Conservation (phyloP, 1,140 invertebrate species). For the Epicauta chinensis region DNA sequence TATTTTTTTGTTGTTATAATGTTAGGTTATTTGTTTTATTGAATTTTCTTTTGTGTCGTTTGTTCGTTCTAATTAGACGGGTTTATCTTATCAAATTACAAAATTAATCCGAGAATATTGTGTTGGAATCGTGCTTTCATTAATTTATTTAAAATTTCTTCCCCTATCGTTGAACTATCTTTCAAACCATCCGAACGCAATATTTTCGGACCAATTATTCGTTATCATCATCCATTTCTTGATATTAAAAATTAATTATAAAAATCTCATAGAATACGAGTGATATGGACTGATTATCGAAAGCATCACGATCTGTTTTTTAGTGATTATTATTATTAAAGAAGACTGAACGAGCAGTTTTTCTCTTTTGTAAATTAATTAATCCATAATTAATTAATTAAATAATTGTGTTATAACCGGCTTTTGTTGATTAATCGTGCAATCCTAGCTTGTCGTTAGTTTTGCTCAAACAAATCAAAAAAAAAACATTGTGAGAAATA, state of each 20-base stretch:
- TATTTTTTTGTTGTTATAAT: conserved; percentile 12
- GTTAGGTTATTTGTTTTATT: conserved; percentile 8
- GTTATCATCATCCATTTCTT: conserved; percentile 8
- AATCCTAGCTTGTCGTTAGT: not conserved
- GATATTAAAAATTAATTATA: conserved; percentile 9
- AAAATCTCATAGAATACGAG: conserved; percentile 8
- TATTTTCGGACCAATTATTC: not conserved
- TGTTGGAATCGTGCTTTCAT: conserved; percentile 1
- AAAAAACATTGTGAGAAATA: no score
- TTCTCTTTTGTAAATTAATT: not conserved
- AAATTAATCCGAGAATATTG: not conserved
- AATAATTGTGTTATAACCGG: conserved; percentile 5
- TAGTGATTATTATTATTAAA: conserved; percentile 15
- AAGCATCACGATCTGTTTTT: conserved; percentile 11
- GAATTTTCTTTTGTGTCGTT: conserved; percentile 4
- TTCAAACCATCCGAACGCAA: no score
- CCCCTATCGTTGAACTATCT: not conserved
- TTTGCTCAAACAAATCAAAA: conserved; percentile 11
- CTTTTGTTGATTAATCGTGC: no score
- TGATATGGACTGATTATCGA: conserved; percentile 10
- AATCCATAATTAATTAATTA: not conserved
- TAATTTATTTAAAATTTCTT: conserved; percentile 10
- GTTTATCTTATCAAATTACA: not conserved
- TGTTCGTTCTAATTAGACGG: conserved; percentile 6
- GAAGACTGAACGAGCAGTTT: conserved; percentile 12